Percentiles rank a stretch among this genome's conserved stretches.
These are phyloP conservation scores for Conistra vaccinii DNA, from an alignment of 2,888 invertebrate genomes.

Conservation along the genomic window DNA sequence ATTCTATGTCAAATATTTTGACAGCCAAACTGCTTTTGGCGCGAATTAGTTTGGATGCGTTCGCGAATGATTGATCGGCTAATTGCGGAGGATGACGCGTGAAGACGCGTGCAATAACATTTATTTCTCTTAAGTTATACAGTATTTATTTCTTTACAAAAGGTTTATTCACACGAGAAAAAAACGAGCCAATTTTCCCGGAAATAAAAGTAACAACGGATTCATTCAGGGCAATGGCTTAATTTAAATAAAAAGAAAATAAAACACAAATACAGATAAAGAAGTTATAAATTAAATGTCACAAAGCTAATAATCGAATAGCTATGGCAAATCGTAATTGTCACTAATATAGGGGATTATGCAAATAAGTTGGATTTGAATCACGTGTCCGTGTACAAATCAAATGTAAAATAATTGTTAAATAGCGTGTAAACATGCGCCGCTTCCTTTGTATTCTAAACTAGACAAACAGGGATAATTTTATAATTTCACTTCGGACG, in stretches of 20 bases:
- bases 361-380: constrained; percentile 78
- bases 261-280: constrained; percentile 5
- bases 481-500: constrained; percentile 81
- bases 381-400: constrained; percentile 85
- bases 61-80: constrained; percentile 80
- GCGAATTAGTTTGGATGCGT: constrained; percentile 60
- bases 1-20: constrained; percentile 50
- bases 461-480: constrained; percentile 83
- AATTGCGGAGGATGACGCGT: constrained; percentile 74
- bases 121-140: constrained; percentile 72
- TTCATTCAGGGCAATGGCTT: neutral
- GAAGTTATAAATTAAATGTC: constrained; percentile 63
- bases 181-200: rapidly evolving
- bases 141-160: constrained; percentile 49
- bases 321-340: constrained; percentile 75
- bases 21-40: constrained; percentile 48
- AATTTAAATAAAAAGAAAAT: constrained; percentile 35
- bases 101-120: constrained; percentile 70
- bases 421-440: constrained; percentile 87
- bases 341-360: constrained; percentile 81
- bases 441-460: constrained; percentile 76
- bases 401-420: constrained; percentile 84
- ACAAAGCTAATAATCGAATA: constrained; percentile 72
- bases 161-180: constrained; percentile 9
- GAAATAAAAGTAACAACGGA: neutral